phyloP scores from a whole-genome alignment of 2,888 invertebrate genomes.

The Sphaerophoria rueppellii region DNA sequence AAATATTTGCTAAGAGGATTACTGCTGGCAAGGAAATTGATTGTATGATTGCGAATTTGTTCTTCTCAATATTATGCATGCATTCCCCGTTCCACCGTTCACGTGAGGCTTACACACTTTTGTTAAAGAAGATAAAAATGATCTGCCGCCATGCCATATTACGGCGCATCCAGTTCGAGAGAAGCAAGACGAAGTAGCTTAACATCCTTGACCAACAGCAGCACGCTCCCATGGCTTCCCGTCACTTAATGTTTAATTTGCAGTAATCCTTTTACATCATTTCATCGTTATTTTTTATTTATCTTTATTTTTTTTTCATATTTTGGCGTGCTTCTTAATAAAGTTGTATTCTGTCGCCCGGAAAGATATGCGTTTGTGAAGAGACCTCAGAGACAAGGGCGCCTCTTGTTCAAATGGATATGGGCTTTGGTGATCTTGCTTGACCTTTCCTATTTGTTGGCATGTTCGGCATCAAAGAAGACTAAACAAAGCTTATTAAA shows the following conservation, averaged over 20 bases:
- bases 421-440: constrained; percentile 10
- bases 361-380: background rate
- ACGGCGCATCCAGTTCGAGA: background rate
- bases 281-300: constrained; percentile 35
- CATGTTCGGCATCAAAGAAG: background rate
- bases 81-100: constrained; percentile 37
- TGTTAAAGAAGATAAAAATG: constrained; percentile 55
- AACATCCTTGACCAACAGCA: constrained; percentile 33
- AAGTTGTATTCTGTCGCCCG: constrained; percentile 6
- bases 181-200: background rate
- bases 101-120: constrained; percentile 31
- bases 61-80: background rate
- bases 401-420: constrained; percentile 3
- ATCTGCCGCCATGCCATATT: constrained; percentile 11
- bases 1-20: constrained; percentile 63
- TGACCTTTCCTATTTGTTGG: constrained; percentile 33
- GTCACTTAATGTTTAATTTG: constrained; percentile 56
- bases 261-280: constrained; percentile 56
- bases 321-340: constrained; percentile 27
- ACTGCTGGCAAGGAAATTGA: constrained; percentile 65
- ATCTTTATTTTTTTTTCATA: background rate
- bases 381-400: constrained; percentile 5
- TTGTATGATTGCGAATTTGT: constrained; percentile 72
- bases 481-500: background rate
- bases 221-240: constrained; percentile 9